Evolutionary conservation across 2,113 vertebrate species (phyloP).

Genomic region (Camelus bactrianus): DNA sequence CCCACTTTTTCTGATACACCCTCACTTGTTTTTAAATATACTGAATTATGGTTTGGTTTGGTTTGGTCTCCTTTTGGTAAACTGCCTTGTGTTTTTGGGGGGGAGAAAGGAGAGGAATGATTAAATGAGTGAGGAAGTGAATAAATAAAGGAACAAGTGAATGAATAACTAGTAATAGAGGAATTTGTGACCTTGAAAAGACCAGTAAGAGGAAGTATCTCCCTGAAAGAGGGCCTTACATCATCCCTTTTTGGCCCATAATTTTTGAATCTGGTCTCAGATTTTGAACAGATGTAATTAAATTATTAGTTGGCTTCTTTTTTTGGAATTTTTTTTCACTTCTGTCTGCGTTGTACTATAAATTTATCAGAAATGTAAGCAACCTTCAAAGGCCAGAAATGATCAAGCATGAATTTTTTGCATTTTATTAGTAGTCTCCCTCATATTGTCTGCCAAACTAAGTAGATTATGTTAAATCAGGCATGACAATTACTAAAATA

Average conservation of each 20-base stretch:
- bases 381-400: constrained; percentile 3
- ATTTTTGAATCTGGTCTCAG: not conserved
- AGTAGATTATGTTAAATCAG: not conserved
- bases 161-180: not conserved
- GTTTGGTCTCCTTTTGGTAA: not conserved
- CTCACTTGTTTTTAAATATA: not conserved
- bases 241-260: not conserved
- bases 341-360: not conserved
- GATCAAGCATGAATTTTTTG: not conserved
- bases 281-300: not conserved
- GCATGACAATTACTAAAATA: not conserved
- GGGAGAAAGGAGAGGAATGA: not conserved
- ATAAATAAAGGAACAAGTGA: not conserved
- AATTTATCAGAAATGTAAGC: not conserved
- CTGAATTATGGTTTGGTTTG: not conserved
- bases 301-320: not conserved
- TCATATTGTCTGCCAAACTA: not conserved
- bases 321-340: not conserved
- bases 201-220: not conserved
- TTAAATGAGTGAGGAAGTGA: not conserved
- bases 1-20: not conserved
- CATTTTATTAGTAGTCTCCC: constrained; percentile 7
- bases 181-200: not conserved
- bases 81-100: not conserved
- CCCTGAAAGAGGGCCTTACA: not conserved